phyloP scores from a whole-genome alignment of 2,888 invertebrate genomes.

The Dioctria rufipes region DNA sequence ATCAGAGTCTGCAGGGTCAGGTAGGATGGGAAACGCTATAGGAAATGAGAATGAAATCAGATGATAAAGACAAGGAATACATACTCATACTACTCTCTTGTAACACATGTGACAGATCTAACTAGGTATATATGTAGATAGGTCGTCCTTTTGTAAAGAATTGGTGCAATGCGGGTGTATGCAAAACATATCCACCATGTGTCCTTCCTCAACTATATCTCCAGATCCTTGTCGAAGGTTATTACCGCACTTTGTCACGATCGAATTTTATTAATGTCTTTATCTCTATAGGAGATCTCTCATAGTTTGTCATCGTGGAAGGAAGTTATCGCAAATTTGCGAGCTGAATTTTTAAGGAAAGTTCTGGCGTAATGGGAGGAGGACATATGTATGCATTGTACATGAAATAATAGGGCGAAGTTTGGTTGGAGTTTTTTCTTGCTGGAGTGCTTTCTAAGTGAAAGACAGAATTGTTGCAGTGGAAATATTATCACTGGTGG shows the following conservation, averaged over 20 bases:
- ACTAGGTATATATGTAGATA: no score
- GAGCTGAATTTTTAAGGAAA: no score
- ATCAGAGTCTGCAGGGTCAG: background rate
- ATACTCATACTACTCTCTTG: no score
- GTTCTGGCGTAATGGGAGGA: no score
- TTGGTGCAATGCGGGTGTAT: conserved; percentile 5
- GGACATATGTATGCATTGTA: no score
- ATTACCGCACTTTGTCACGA: conserved; percentile 43
- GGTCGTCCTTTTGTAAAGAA: background rate
- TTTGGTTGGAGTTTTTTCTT: no score
- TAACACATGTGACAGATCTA: conserved; percentile 35
- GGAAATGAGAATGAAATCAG: conserved; percentile 29
- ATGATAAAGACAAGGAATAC: conserved; percentile 30
- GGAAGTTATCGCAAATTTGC: no score
- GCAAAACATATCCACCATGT: background rate
- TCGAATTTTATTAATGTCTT: conserved; percentile 35
- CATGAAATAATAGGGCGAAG: no score
- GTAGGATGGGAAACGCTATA: background rate
- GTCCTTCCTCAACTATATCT: background rate
- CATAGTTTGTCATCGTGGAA: conserved; percentile 19
- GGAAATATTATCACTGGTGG: no score
- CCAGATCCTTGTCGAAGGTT: background rate
- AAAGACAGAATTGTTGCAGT: no score
- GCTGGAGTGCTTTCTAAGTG: no score
- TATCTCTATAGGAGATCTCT: conserved; percentile 12